Conservation (phyloP, 2,113 vertebrate species). For the Silurus asotus region DNA sequence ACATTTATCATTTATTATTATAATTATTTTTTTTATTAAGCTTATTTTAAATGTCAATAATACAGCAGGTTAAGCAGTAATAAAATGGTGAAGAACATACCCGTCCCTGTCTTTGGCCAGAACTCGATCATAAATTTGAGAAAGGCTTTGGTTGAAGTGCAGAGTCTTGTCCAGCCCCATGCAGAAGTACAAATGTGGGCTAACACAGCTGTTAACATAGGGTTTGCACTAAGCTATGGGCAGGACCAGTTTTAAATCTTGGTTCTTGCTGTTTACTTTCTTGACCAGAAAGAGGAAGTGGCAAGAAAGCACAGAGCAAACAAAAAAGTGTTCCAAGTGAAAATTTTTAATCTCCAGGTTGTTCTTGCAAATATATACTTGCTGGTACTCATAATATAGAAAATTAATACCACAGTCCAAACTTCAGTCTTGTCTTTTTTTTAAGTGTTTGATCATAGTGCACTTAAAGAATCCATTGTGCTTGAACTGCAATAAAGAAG, state of each 20-base stretch:
- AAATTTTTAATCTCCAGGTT: slow-evolving; percentile 58
- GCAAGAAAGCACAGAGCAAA: slow-evolving; percentile 73
- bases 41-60: too few species aligned
- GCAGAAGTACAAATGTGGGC: slow-evolving; percentile 78
- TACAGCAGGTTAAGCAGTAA: too few species aligned
- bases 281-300: slow-evolving; percentile 72
- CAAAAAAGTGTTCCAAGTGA: slow-evolving; percentile 65
- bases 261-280: slow-evolving; percentile 64
- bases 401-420: slow-evolving; percentile 58
- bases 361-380: slow-evolving; percentile 54
- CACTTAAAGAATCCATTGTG: slow-evolving; percentile 76
- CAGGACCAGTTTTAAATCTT: slow-evolving; percentile 61
- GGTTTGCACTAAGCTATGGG: slow-evolving; percentile 63
- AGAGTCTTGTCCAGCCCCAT: slow-evolving; percentile 67
- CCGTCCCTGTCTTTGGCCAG: slow-evolving; percentile 60
- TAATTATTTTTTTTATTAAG: too few species aligned
- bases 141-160: slow-evolving; percentile 57
- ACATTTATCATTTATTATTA: too few species aligned
- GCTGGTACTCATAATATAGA: slow-evolving; percentile 66
- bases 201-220: slow-evolving; percentile 78
- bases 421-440: slow-evolving; percentile 39
- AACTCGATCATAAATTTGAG: slow-evolving; percentile 59
- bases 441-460: slow-evolving; percentile 72
- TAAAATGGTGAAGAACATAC: not conserved
- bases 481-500: slow-evolving; percentile 65